Evolutionary conservation across 2,113 vertebrate species (phyloP), one percentile per base, ranked within the genome.

Genomic region (Zosterops pallidus): DNA sequence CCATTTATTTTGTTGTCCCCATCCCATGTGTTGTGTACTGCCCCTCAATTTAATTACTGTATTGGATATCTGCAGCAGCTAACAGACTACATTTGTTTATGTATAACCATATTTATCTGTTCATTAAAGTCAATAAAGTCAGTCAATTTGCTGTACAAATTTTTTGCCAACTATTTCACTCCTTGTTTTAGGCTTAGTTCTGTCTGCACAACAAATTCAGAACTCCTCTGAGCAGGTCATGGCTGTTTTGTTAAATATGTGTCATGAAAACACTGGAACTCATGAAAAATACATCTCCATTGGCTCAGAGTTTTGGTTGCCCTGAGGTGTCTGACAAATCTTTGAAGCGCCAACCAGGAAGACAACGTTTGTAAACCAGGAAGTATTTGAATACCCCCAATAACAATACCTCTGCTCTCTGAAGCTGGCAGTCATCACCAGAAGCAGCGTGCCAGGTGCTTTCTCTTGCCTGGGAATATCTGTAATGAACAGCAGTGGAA

Each of bases 91-190:
- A 31, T 74, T 90, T 83, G 22, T 80, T 86, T 74, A 59, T 78
- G 24, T 56, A 17, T 59, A 83, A 77, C 9, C 6, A 8, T 20
- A 37, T 47, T 74, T 80, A 83, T 63, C 47, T 59, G 9, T 37
- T 92, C 63, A 74, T 56, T 83, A 93, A 81, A 89, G 16, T 60
- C 63, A 74, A 60, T 83, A 93, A 81, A 89, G 16, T 60, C 65
- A 65, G 11, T 46, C 39, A 39, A 70, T 44, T 13, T 47, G 7
- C 7, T 62, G 26, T 72, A 55, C 8, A 53, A 56, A 57, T 7
- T 52, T 90, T 88, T 47, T 78, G 35, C 12, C 56, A 88, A n/a
- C 31, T 49, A 28, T 26, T 74, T 83, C 15, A 20, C 8, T 83
- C 19, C 44, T 39, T 47, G 6, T 72, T 91, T 95, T 63, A 87